Conservation (phyloP, 1,140 invertebrate species). For the Battus philenor region DNA sequence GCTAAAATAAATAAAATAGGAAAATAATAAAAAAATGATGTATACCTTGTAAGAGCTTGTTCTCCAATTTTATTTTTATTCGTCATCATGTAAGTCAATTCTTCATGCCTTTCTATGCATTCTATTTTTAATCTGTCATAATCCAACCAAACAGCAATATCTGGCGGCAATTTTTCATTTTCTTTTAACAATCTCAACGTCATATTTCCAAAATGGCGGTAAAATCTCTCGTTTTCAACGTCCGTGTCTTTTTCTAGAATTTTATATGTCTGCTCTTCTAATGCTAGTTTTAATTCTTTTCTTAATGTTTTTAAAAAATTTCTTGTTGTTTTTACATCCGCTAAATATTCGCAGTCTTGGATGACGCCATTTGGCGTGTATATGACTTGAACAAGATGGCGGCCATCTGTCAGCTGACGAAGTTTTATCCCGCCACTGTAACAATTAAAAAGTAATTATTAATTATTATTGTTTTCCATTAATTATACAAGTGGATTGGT, state of each 20-base stretch:
- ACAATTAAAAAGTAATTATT: constrained; percentile 53
- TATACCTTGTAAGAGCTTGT: constrained; percentile 43
- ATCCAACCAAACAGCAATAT: constrained; percentile 72
- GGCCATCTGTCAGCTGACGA: constrained; percentile 80
- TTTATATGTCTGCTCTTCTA: constrained; percentile 56
- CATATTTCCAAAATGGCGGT: constrained; percentile 62
- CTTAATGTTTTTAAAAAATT: constrained; percentile 77
- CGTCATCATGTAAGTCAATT: constrained; percentile 54
- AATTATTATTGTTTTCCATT: too few species aligned
- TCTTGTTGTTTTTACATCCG: constrained; percentile 68
- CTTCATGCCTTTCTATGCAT: constrained; percentile 70
- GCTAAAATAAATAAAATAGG: not conserved
- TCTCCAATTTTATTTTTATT: constrained; percentile 48
- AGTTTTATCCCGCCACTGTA: constrained; percentile 76
- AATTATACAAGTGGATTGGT: too few species aligned
- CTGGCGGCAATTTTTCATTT: constrained; percentile 51
- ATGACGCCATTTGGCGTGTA: constrained; percentile 77
- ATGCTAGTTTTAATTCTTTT: constrained; percentile 72
- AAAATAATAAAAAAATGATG: constrained; percentile 8
- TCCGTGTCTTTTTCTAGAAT: constrained; percentile 33
- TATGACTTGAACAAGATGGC: constrained; percentile 81
- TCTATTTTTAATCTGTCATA: constrained; percentile 71
- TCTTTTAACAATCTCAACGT: constrained; percentile 55
- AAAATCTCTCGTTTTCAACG: constrained; percentile 46
- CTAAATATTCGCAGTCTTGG: constrained; percentile 81